These are phyloP conservation scores for Tethea ocularis DNA, from an alignment of 2,888 invertebrate genomes.

Conservation along the genomic window DNA sequence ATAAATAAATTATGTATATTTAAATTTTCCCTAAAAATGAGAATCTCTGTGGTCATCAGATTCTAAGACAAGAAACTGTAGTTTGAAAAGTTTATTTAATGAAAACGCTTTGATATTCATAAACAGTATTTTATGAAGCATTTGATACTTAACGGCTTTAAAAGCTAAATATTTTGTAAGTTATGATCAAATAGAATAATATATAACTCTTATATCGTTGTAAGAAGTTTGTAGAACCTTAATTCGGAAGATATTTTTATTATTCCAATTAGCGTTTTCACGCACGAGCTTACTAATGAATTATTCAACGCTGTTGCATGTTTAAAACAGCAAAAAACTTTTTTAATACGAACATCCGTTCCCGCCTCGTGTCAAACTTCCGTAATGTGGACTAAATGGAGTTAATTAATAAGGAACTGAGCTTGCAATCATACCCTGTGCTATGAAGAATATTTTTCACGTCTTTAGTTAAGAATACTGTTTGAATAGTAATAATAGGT, in stretches of 20 bases:
- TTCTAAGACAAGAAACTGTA: background rate
- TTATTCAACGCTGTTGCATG: conserved; percentile 50
- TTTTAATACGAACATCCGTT: conserved; percentile 47
- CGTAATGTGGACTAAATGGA: conserved; percentile 43
- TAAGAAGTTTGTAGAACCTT: background rate
- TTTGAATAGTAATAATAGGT: too few relatives aligned
- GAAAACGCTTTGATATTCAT: background rate
- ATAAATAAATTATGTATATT: background rate
- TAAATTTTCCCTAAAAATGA: background rate
- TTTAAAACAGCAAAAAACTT: conserved; percentile 46
- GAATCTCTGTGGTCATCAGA: background rate
- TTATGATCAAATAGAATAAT: background rate
- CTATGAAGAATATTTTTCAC: background rate
- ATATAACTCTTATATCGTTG: background rate
- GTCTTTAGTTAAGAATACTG: background rate
- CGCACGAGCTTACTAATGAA: conserved; percentile 42
- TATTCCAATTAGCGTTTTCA: conserved; percentile 38
- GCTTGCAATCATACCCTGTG: background rate
- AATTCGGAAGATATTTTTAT: conserved; percentile 34
- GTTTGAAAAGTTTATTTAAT: background rate
- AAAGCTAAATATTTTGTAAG: background rate
- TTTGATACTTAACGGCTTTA: background rate
- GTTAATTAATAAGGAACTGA: conserved; percentile 28
- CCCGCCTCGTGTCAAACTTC: conserved; percentile 39
- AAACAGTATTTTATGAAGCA: background rate